Base-by-base conservation (phyloP, 2,113 vertebrate genomes). In the Prunella himalayana region DNA sequence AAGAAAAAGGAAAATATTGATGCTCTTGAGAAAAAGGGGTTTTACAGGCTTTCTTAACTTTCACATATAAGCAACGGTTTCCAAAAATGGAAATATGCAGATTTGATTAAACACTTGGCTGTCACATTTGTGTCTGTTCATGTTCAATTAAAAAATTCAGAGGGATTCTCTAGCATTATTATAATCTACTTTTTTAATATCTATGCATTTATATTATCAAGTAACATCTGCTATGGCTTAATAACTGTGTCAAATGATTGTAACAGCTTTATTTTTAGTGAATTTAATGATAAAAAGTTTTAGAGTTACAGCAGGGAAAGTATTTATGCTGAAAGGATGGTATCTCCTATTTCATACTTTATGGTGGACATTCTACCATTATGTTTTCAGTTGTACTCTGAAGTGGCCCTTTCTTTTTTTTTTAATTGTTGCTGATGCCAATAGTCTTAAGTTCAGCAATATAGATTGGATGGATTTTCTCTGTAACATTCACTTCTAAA, bases 131-230 rank as follows among this genome's bases (percentile, higher is more conserved):
- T 89, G 81, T 89, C 71, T 90, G 61, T 86, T 92, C 42, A 4
- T 78, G 61, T 92, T 93, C 87, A 95, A 94, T 96, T 95, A 94
- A 93, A 97, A 92, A 82, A 91, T 80, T 86, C 66, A 82, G 63
- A 91, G 35, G 31, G 63, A 80, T 95, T 90, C 50, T 89, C 81
- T 91, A 80, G 54, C n/a, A 85, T 95, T 95, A 93, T 70, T 77
- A 82, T 92, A 95, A 96, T 95, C 81, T 87, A 50, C 45, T 88
- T 95, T 92, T 94, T 86, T 82, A 84, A 45, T 82, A 93, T 94
- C 87, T 91, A 47, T 71, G 59, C 90, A 73, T 86, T 95, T 93
- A 57, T 94, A 73, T 90, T 95, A 90, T 93, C 82, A 87, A 91
- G 50, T 95, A 85, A 77, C 93, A 94, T 95, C 94, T 92, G 90